phyloP scores from a whole-genome alignment of 2,888 invertebrate genomes.

The Lasioglossum malachurum region DNA sequence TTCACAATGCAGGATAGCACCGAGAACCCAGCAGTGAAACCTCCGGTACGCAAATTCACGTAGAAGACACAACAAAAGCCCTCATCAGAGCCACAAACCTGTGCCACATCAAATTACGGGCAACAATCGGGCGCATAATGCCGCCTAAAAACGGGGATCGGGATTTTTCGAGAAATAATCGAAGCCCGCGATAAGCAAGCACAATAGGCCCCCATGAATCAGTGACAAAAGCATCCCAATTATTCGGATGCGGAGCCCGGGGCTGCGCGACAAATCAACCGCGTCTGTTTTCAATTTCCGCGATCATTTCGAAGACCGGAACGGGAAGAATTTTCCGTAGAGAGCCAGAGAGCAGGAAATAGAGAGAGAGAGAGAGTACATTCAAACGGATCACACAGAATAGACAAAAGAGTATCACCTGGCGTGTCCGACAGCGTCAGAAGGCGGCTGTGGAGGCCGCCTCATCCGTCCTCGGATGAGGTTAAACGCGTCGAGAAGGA shows the following conservation, averaged over 20 bases:
- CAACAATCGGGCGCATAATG: background rate
- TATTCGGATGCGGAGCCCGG: background rate
- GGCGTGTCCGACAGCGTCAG: background rate
- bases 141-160: background rate
- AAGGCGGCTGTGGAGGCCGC: background rate
- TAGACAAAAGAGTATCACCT: conserved; percentile 10
- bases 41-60: too few species aligned
- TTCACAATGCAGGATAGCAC: too few species aligned
- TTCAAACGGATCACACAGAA: background rate
- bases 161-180: background rate
- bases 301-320: background rate
- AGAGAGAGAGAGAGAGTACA: background rate
- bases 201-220: background rate
- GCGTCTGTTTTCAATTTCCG: conserved; percentile 4
- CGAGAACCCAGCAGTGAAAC: too few species aligned
- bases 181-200: background rate
- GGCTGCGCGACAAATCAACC: background rate
- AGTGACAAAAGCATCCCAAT: background rate
- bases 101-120: background rate
- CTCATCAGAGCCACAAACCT: background rate
- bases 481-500: background rate
- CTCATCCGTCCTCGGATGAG: background rate
- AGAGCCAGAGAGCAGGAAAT: background rate
- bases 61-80: background rate
- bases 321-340: too few species aligned